Evolutionary conservation across 2,797 vertebrate species (phyloP).

Genomic region (Florisuga fusca): DNA sequence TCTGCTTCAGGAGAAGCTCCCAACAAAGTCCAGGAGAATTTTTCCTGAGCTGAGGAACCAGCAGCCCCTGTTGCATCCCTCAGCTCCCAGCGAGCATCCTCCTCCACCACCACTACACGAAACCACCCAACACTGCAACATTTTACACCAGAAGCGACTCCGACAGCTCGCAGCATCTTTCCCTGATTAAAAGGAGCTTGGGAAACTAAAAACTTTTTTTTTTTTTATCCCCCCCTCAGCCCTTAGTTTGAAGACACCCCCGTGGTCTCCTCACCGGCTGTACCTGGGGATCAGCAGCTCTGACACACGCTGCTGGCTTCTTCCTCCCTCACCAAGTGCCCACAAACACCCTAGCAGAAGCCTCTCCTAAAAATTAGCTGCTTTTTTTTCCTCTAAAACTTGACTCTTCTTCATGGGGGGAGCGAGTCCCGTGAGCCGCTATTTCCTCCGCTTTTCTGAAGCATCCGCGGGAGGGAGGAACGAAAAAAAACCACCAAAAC

Average conservation of each 20-base stretch:
- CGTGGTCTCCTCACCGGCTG: background rate
- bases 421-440: rapidly evolving
- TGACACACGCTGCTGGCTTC: background rate
- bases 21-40: background rate
- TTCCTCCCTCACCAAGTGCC: rapidly evolving
- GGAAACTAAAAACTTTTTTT: background rate
- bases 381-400: background rate
- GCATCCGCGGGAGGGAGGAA: background rate
- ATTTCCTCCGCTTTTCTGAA: rapidly evolving
- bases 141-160: background rate
- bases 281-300: background rate
- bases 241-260: background rate
- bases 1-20: background rate
- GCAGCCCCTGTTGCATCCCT: background rate
- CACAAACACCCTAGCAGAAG: background rate
- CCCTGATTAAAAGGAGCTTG: background rate
- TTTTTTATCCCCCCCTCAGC: too few relatives aligned
- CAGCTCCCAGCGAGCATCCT: background rate
- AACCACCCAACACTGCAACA: background rate
- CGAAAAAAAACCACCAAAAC: too few relatives aligned
- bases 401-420: rapidly evolving
- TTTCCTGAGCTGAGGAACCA: background rate
- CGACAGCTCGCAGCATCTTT: background rate
- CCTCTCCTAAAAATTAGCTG: background rate
- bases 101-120: background rate